Evolutionary conservation across 1,140 invertebrate species (phyloP).

Genomic region (Penaeus chinensis): DNA sequence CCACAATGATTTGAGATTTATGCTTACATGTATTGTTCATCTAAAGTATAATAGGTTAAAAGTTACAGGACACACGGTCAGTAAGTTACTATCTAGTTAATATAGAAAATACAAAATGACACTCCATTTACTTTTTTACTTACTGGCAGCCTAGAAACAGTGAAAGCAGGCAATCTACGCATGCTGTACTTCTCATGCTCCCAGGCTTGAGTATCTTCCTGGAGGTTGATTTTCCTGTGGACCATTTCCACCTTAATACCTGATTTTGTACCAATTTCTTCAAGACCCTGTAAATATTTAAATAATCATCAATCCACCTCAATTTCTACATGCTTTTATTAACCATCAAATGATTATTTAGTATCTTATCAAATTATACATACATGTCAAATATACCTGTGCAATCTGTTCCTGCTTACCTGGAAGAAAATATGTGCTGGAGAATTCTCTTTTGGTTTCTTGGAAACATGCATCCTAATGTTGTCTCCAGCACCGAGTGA

Average conservation of each 20-base stretch:
- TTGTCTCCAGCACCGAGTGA: constrained; percentile 77
- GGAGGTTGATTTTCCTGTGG: constrained; percentile 98
- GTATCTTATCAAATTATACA: too few species aligned
- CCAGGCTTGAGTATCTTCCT: constrained; percentile 92
- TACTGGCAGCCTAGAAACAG: constrained; percentile 75
- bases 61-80: too few species aligned
- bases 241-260: constrained; percentile 80
- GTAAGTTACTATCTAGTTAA: too few species aligned
- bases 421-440: constrained; percentile 79
- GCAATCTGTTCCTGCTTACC: constrained; percentile 66
- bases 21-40: too few species aligned
- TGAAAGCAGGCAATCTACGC: constrained; percentile 88
- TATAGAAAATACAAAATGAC: too few species aligned
- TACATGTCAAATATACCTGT: too few species aligned
- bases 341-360: too few species aligned
- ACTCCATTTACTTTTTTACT: background rate
- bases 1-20: too few species aligned
- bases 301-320: background rate
- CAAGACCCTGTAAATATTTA: constrained; percentile 39
- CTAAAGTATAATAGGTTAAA: too few species aligned
- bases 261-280: constrained; percentile 56
- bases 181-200: constrained; percentile 98
- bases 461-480: constrained; percentile 93
- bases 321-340: background rate
- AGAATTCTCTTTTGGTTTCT: constrained; percentile 90